These are phyloP conservation scores for Saturnia pavonia DNA, from an alignment of 2,888 invertebrate genomes.

Conservation along the genomic window DNA sequence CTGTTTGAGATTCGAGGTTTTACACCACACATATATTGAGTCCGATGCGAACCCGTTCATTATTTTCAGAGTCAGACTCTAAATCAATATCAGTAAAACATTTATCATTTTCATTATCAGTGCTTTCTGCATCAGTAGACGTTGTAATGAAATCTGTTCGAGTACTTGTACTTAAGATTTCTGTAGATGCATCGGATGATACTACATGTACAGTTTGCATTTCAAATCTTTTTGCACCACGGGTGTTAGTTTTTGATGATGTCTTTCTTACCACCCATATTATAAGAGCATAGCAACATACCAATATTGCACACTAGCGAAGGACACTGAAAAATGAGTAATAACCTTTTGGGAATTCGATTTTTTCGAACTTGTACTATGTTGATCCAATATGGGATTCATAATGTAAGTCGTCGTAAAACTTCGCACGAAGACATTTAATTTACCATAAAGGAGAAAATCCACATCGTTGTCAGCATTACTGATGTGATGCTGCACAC, in stretches of 20 bases:
- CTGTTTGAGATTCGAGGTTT: not conserved
- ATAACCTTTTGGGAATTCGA: conserved; percentile 22
- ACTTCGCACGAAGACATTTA: conserved; percentile 22
- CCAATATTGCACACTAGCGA: conserved; percentile 21
- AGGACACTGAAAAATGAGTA: conserved; percentile 20
- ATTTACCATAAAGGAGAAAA: conserved; percentile 18
- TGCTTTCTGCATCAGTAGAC: not conserved
- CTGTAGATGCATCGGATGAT: not conserved
- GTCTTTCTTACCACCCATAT: conserved; percentile 27
- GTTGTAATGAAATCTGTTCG: not conserved
- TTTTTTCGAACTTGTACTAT: conserved; percentile 23
- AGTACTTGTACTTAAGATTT: not conserved
- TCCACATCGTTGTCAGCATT: conserved; percentile 28
- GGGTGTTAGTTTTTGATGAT: not conserved
- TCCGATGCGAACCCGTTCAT: not conserved
- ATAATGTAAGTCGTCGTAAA: conserved; percentile 28
- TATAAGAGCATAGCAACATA: conserved; percentile 26
- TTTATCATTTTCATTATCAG: not conserved
- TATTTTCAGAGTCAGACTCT: not conserved
- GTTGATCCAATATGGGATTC: conserved; percentile 23
- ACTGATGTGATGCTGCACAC: conserved; percentile 26
- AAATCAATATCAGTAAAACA: conserved; percentile 4
- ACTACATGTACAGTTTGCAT: not conserved
- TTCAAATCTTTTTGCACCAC: not conserved
- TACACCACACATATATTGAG: no score